Percentiles rank a stretch among this genome's conserved stretches.
phyloP scores from a whole-genome alignment of 2,888 invertebrate species.

The Halictus quadricinctus region DNA sequence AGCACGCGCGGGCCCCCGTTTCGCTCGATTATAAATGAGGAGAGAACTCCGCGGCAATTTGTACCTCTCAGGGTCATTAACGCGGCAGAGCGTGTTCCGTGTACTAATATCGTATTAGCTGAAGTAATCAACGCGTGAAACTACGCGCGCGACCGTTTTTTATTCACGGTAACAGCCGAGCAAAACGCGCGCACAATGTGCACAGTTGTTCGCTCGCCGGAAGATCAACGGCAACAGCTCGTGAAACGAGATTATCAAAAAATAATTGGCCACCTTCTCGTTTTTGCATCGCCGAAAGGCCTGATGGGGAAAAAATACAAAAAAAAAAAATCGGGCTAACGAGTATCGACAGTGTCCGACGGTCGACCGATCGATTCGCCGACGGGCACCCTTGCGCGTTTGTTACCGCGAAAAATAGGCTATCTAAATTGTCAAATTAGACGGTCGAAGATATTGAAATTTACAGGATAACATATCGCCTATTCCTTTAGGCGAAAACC shows the following conservation, averaged over 20 bases:
- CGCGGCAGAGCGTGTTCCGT: background rate
- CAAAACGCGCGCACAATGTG: background rate
- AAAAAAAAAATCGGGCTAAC: background rate
- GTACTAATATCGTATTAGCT: background rate
- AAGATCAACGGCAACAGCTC: background rate
- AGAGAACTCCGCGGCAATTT: slow-evolving; percentile 16
- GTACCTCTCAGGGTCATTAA: slow-evolving; percentile 16
- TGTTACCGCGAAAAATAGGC: background rate
- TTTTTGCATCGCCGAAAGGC: background rate
- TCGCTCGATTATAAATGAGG: slow-evolving; percentile 22
- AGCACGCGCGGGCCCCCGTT: slow-evolving; percentile 1
- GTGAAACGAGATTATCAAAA: background rate
- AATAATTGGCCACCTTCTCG: background rate
- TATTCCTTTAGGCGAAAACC: background rate
- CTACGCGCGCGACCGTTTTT: background rate
- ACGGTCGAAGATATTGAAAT: background rate
- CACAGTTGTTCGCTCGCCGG: background rate
- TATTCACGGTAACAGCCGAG: background rate
- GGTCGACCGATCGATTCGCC: background rate
- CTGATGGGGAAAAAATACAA: no score
- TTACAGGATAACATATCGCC: background rate
- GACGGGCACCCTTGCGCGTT: background rate
- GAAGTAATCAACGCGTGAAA: background rate
- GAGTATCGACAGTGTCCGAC: background rate
- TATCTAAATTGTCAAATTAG: background rate